Evolutionary conservation across 2,113 vertebrate species (phyloP).

Genomic region (Galbula dea): DNA sequence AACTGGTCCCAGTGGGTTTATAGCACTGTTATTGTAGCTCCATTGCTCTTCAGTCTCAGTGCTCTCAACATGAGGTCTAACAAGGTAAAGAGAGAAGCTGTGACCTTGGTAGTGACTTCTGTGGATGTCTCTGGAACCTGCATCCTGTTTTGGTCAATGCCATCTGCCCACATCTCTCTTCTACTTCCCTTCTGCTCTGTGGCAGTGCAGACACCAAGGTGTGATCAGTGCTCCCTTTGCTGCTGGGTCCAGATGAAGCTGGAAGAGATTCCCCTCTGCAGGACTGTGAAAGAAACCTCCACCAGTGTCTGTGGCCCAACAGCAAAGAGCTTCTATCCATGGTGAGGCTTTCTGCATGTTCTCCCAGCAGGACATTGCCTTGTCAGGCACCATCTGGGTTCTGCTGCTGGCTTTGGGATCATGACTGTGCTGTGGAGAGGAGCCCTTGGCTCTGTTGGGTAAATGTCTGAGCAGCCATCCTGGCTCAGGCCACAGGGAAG

Average conservation of each 20-base stretch:
- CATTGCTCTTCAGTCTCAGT: neutral
- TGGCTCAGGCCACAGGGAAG: neutral
- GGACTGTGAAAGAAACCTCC: neutral
- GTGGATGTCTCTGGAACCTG: neutral
- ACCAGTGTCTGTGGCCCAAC: neutral
- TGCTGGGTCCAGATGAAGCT: neutral
- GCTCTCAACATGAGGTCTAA: neutral
- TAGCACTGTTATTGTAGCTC: neutral
- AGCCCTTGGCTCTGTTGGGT: too few relatives aligned
- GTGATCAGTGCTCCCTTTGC: neutral
- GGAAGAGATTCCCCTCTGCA: neutral
- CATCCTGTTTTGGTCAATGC: accelerated
- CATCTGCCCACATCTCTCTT: neutral
- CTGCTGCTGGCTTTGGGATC: too few relatives aligned
- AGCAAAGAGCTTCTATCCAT: neutral
- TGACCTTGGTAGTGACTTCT: neutral
- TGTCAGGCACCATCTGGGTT: too few relatives aligned
- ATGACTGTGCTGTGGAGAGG: too few relatives aligned
- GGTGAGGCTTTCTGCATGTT: neutral
- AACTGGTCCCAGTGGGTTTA: neutral
- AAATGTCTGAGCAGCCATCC: neutral
- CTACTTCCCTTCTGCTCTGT: neutral
- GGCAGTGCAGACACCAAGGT: neutral
- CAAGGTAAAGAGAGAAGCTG: neutral
- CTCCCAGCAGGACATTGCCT: too few relatives aligned